These are phyloP conservation scores for Scortum barcoo DNA, from an alignment of 2,113 vertebrate genomes.

Conservation along the genomic window DNA sequence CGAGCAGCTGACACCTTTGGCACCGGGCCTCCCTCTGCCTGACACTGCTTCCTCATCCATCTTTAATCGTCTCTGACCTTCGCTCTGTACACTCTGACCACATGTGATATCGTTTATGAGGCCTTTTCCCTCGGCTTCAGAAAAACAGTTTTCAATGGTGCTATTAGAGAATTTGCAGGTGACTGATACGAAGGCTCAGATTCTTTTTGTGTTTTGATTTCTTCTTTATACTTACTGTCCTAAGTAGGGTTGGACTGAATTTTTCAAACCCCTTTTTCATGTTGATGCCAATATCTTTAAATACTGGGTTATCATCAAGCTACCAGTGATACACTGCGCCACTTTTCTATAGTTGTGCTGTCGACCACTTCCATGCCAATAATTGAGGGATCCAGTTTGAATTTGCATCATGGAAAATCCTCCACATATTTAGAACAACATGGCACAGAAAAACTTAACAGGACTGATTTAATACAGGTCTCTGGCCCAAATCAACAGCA, in stretches of 20 bases:
- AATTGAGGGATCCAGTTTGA: not conserved
- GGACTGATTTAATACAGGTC: not conserved
- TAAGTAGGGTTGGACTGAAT: not conserved
- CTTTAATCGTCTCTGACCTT: constrained; percentile 71
- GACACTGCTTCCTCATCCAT: constrained; percentile 72
- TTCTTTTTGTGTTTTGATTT: not conserved
- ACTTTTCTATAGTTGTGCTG: not conserved
- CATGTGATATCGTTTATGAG: not conserved
- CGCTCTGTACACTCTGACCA: not conserved
- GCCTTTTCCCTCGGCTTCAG: not conserved
- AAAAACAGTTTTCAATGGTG: too few relatives aligned
- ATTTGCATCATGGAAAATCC: not conserved
- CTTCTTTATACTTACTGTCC: not conserved
- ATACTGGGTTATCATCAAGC: not conserved
- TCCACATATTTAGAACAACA: not conserved
- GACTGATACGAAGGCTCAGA: not conserved
- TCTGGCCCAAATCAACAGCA: not conserved
- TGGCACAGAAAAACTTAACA: not conserved
- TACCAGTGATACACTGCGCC: not conserved
- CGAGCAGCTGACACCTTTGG: constrained; percentile 74
- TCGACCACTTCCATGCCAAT: not conserved
- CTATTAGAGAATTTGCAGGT: not conserved
- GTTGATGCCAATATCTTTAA: not conserved
- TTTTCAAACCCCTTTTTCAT: not conserved
- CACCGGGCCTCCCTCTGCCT: constrained; percentile 28